phyloP scores from a whole-genome alignment of 2,888 invertebrate species.

The Harpalus rubripes region DNA sequence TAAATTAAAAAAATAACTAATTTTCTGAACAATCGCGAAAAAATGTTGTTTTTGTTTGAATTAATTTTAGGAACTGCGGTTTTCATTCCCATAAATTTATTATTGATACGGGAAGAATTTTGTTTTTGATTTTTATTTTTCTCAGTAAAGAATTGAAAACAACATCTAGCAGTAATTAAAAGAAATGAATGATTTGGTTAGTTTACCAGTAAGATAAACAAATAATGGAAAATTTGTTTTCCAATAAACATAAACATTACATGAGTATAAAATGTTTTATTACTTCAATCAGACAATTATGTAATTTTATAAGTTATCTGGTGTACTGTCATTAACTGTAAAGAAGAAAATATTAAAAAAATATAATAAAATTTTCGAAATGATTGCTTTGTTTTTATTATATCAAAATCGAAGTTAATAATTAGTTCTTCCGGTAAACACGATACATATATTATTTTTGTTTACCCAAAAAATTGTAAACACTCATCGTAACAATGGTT shows the following conservation, averaged over 20 bases:
- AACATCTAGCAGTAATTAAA: neutral
- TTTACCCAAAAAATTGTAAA: neutral
- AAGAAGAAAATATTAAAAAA: too few species aligned
- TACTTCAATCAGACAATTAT: neutral
- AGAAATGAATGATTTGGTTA: neutral
- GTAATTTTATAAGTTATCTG: neutral
- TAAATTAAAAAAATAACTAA: too few species aligned
- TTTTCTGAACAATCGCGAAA: too few species aligned
- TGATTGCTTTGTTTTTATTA: too few species aligned
- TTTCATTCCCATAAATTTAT: too few species aligned
- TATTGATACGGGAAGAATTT: neutral
- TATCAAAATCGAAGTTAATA: too few species aligned
- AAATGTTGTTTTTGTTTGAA: too few species aligned
- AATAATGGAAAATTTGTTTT: neutral
- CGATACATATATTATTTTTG: too few species aligned
- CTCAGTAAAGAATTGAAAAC: neutral
- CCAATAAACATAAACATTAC: neutral
- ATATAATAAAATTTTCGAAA: too few species aligned
- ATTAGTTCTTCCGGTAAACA: too few species aligned
- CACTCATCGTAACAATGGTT: neutral
- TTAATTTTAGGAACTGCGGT: too few species aligned
- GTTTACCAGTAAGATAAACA: neutral
- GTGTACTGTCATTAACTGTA: too few species aligned
- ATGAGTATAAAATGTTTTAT: neutral
- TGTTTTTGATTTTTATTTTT: neutral